Evolutionary conservation across 2,797 vertebrate genomes (phyloP), one percentile per base, ranked within the genome.

Genomic region (Eospalax fontanierii): DNA sequence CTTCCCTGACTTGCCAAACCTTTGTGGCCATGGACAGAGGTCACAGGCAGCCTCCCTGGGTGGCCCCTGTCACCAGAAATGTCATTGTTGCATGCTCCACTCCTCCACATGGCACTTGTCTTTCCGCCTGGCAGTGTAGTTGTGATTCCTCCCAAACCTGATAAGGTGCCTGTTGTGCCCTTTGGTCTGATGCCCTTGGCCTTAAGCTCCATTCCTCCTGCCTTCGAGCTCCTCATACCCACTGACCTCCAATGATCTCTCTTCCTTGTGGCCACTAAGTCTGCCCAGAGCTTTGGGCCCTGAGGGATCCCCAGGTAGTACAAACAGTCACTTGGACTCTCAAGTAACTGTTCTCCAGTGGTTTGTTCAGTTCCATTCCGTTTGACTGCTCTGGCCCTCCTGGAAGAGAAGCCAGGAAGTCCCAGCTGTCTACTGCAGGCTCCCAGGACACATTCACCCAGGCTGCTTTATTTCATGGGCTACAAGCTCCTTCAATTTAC

Each of bases 61-160:
- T 22, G 63, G 63, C n/a, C 57, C n/a, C 18, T 68, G 43, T 38
- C 5, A 1, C 14, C 87, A 86, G 74, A 80, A 43, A 5, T 1
- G 2, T 46, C 15, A 7, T 50, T 33, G 26, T 38, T 2, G 30
- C 5, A 24, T 15, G 18, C 2, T 28, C 35, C 22, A 61, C 22
- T 24, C 24, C 40, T 66, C 75, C 38, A 0, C 0, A 7, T 5
- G 11, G 28, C 0, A 0, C 0, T 0, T 22, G 33, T 54, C n/a
- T 81, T 78, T 68, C 10, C 4, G 11, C 80, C 75, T 90, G 70
- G 70, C 9, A 10, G 30, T 43, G 68, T 26, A 40, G 33, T 30
- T 46, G 59, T 9, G 5, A 19, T 33, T 74, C 54, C 63, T 75
- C 40, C 1, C 7, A 68, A 38, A 35, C 12, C 84, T 70, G 92